phyloP scores from a whole-genome alignment of 2,113 vertebrate species.

The Coptodon rendalli region DNA sequence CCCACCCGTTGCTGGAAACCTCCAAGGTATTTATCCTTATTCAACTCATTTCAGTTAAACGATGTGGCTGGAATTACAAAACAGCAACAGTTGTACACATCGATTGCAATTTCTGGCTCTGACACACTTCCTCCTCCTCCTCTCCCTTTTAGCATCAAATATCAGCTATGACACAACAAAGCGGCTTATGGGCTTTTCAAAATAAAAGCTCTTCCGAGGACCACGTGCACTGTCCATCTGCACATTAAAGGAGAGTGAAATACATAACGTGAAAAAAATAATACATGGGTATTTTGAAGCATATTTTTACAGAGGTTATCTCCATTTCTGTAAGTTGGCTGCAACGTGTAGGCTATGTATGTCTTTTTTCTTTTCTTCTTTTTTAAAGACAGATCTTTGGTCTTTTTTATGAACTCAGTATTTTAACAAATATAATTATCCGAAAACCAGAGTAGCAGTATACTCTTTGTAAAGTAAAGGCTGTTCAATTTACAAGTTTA shows the following conservation, averaged over 20 bases:
- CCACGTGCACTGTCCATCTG: not conserved
- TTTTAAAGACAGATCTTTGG: not conserved
- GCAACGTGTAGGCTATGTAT: not conserved
- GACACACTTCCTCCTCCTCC: slow-evolving; percentile 29
- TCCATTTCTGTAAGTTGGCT: not conserved
- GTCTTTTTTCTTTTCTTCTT: not conserved
- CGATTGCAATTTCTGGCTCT: fast-evolving
- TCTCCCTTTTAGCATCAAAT: not conserved
- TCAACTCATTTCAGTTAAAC: not conserved
- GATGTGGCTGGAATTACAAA: fast-evolving
- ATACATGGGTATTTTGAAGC: not conserved
- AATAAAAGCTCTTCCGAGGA: slow-evolving; percentile 4
- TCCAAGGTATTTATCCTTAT: not conserved
- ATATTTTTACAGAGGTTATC: not conserved
- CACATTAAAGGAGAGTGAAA: too few relatives aligned
- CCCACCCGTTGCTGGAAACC: not conserved
- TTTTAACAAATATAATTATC: not conserved
- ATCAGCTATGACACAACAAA: not conserved
- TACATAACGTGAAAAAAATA: not conserved
- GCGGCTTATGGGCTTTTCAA: not conserved
- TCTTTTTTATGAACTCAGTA: not conserved
- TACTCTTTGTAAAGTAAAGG: not conserved
- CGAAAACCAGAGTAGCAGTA: not conserved
- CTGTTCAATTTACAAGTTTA: not conserved
- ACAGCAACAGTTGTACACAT: not conserved